Conservation (phyloP, 2,888 invertebrate species). For the Geophilus truncorum region DNA sequence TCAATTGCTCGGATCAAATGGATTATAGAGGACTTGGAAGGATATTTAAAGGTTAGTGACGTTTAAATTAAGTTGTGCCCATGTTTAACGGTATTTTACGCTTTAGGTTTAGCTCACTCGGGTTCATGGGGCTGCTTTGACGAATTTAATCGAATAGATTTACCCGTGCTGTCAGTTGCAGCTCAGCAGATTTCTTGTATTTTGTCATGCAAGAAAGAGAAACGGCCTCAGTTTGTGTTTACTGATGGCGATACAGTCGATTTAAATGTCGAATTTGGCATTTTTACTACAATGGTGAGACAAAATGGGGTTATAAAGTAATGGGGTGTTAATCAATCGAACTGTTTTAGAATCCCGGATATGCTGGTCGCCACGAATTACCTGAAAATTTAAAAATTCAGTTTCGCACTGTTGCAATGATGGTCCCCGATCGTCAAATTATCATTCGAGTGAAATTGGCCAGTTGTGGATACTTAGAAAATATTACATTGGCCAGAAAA, state of each 20-base stretch:
- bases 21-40: conserved; percentile 92
- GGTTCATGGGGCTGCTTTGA: conserved; percentile 98
- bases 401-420: conserved; percentile 96
- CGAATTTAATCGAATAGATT: conserved; percentile 91
- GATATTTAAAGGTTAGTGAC: conserved; percentile 74
- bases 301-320: background rate
- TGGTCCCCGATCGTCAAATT: conserved; percentile 96
- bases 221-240: conserved; percentile 82
- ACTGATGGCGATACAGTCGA: conserved; percentile 90
- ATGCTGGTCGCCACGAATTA: conserved; percentile 90
- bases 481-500: conserved; percentile 88
- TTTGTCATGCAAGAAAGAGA: conserved; percentile 85
- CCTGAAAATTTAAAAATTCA: conserved; percentile 97
- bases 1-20: conserved; percentile 98
- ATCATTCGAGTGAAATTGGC: conserved; percentile 94
- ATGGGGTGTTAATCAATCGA: too few relatives aligned
- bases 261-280: conserved; percentile 92
- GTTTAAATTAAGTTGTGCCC: background rate
- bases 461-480: conserved; percentile 92
- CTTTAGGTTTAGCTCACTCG: conserved; percentile 75
- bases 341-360: conserved; percentile 84
- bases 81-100: background rate
- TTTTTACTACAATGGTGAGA: conserved; percentile 91
- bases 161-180: conserved; percentile 89
- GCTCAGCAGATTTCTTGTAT: conserved; percentile 96